Conservation (phyloP, 1,140 invertebrate genomes). For the Acarapis woodi region DNA sequence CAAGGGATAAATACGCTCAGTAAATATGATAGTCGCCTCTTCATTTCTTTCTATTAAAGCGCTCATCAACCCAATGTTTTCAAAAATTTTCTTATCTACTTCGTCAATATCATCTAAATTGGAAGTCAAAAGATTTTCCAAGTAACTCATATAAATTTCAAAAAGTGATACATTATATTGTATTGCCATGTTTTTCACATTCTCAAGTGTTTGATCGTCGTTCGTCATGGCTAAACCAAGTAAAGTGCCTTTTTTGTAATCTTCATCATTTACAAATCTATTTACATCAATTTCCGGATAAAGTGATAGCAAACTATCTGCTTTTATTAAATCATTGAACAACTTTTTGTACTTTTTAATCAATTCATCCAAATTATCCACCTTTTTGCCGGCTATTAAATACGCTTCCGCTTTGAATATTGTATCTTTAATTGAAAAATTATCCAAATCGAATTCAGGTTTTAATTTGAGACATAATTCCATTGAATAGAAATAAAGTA, state of each 20-base stretch:
- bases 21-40: too few relatives aligned
- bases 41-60: neutral
- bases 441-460: neutral
- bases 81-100: neutral
- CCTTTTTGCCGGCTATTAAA: neutral
- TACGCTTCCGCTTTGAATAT: neutral
- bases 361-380: neutral
- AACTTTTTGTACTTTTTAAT: neutral
- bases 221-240: slow-evolving; percentile 1
- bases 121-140: neutral
- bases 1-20: too few relatives aligned
- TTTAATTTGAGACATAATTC: neutral
- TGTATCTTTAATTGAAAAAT: neutral
- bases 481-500: neutral
- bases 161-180: neutral
- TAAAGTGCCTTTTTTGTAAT: neutral
- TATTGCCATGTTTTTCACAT: neutral
- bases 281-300: neutral
- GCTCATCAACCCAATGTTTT: neutral
- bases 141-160: neutral
- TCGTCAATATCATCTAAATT: neutral
- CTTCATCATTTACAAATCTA: neutral
- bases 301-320: neutral
- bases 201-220: neutral
- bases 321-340: neutral